Evolutionary conservation across 2,797 vertebrate species (phyloP), one percentile per base, ranked within the genome.

Genomic region (Atherinosoma microstoma): DNA sequence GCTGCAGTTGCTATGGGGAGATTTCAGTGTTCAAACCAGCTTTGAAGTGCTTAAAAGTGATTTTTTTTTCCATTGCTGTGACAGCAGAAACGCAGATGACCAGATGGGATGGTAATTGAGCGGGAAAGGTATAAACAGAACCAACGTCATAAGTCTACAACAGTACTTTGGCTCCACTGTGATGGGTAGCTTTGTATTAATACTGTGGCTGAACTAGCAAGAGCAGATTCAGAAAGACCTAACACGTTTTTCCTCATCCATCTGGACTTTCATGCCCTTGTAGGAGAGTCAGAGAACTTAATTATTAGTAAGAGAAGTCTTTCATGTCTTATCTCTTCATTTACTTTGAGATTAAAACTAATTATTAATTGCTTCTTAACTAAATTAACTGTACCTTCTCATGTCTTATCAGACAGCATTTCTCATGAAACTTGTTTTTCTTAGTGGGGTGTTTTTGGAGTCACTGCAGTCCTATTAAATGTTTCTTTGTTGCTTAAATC

Each of bases 1-100:
- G 94, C 90, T 93, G 84, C 7, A 29, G 91, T 94, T 94, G 94
- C 94, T 94, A 94, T 94, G 94, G 92, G 94, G 82, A 76, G 80
- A 77, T 84, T 86, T 78, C 64, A 87, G 77, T 65, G 76, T 90
- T 89, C 84, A 95, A 96, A 91, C 93, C 54, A 77, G 72, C 95
- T 97, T 96, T 97, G 94, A 97, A 95, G 93, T 92, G 94, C 89
- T 91, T 92, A 91, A 85, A 94, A 94, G 88, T 91, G 91, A 94
- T 88, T 94, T 93, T 94, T 54, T 87, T 59, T 83, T 80, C 78
- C 82, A 73, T 57, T 90, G 87, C 83, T 78, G 85, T 78, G 75
- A 88, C 82, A 89, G 90, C 86, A 87, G 75, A 90, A 91, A 87
- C 67, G 80, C 74, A 76, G 75, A 59, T 75, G 88, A 74, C 86